phyloP scores from a whole-genome alignment of 2,888 invertebrate species.

The Dryomyza anilis region DNA sequence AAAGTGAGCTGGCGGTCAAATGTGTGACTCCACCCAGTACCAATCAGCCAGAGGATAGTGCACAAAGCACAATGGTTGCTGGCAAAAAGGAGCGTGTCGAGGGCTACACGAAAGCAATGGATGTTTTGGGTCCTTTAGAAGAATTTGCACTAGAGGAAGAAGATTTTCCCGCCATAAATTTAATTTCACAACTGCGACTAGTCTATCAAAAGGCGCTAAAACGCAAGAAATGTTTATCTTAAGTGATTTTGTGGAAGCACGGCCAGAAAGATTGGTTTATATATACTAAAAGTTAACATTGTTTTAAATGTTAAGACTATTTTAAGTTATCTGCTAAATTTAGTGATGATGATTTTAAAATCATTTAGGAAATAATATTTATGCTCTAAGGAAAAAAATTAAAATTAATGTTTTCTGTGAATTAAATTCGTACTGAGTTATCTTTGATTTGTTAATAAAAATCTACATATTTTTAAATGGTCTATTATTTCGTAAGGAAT shows the following conservation, averaged over 20 bases:
- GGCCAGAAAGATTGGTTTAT: neutral
- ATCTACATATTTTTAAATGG: no score
- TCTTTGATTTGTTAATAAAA: no score
- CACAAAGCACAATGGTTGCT: neutral
- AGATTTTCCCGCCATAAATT: slow-evolving; percentile 41
- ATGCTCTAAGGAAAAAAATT: no score
- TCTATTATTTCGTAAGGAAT: no score
- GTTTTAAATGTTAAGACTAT: slow-evolving; percentile 3
- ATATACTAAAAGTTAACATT: neutral
- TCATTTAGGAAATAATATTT: no score
- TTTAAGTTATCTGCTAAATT: no score
- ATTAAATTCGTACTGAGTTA: no score
- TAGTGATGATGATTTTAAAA: no score
- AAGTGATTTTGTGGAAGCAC: neutral
- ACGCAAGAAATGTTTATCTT: neutral
- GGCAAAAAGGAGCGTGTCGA: neutral
- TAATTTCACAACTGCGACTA: slow-evolving; percentile 38
- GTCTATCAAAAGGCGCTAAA: slow-evolving; percentile 28
- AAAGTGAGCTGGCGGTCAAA: no score
- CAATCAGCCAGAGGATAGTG: neutral
- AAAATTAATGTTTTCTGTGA: no score
- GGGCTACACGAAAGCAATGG: slow-evolving; percentile 37
- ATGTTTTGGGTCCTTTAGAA: slow-evolving; percentile 38
- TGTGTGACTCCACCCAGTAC: no score
- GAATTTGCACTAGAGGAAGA: slow-evolving; percentile 41